Percentiles rank a stretch among this genome's conserved stretches.
Conservation (phyloP, 2,797 vertebrate species). For the Hypotaenidia okinawae region DNA sequence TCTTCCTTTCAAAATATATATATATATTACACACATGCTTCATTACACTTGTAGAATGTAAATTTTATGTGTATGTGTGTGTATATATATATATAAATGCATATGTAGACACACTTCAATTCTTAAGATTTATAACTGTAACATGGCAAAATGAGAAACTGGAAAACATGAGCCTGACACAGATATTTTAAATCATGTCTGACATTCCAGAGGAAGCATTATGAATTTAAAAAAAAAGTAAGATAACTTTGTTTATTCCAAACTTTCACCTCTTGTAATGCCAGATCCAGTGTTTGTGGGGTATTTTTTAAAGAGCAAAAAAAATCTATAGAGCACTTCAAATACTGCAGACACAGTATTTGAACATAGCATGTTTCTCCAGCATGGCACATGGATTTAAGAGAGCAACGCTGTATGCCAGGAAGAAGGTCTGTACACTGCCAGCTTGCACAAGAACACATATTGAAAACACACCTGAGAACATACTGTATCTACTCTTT, state of each 20-base stretch:
- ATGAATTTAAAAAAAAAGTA: not conserved
- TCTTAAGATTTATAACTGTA: not conserved
- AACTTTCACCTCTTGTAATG: not conserved
- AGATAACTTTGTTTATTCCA: not conserved
- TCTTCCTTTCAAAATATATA: not conserved
- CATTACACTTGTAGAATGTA: not conserved
- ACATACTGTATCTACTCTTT: not conserved
- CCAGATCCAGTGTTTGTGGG: not conserved
- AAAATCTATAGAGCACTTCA: not conserved
- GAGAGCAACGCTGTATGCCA: not conserved
- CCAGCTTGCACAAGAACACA: not conserved
- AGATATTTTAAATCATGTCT: not conserved
- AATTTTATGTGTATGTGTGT: not conserved
- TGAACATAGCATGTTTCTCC: not conserved
- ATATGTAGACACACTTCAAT: not conserved
- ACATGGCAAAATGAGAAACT: not conserved
- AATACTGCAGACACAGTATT: not conserved
- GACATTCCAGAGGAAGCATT: not conserved
- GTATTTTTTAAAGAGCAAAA: not conserved
- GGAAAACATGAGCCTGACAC: not conserved
- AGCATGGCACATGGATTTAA: not conserved
- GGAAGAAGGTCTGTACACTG: not conserved
- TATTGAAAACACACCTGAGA: not conserved
- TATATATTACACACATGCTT: not conserved
- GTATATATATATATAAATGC: not conserved